A percentile compares a stretch with the other conserved stretches of the same genome.
Evolutionary conservation across 1,140 invertebrate genomes (phyloP).

Genomic region (Plectus sambesii): DNA sequence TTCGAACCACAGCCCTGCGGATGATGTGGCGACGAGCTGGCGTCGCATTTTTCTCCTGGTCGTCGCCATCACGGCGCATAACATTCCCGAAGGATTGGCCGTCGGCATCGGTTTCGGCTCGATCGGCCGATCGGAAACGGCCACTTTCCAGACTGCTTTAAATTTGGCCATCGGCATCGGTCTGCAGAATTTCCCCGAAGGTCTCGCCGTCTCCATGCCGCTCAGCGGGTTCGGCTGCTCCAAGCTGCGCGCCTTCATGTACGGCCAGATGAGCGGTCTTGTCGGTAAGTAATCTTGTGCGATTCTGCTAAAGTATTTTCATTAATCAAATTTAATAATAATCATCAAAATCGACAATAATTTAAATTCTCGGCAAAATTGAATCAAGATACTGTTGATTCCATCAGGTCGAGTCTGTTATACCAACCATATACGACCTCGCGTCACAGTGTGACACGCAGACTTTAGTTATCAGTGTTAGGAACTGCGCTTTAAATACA

Average conservation of each 20-base stretch:
- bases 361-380: too few relatives aligned
- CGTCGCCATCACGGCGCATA: conserved; percentile 49
- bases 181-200: conserved; percentile 94
- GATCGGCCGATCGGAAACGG: background rate
- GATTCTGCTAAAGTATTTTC: too few relatives aligned
- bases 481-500: too few relatives aligned
- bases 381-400: too few relatives aligned
- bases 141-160: background rate
- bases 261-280: conserved; percentile 89
- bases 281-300: too few relatives aligned
- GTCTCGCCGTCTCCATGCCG: conserved; percentile 81
- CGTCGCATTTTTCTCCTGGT: conserved; percentile 48
- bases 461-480: too few relatives aligned
- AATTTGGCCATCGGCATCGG: conserved; percentile 56
- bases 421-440: too few relatives aligned
- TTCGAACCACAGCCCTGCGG: too few relatives aligned
- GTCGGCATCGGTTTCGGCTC: conserved; percentile 4
- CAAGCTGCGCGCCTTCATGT: conserved; percentile 76
- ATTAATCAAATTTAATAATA: too few relatives aligned
- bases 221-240: conserved; percentile 81
- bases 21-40: conserved; percentile 42
- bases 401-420: too few relatives aligned
- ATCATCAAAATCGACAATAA: too few relatives aligned
- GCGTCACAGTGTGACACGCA: too few relatives aligned
- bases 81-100: conserved; percentile 46